Conservation (phyloP, 2,797 vertebrate species). For the Spinus pinus region DNA sequence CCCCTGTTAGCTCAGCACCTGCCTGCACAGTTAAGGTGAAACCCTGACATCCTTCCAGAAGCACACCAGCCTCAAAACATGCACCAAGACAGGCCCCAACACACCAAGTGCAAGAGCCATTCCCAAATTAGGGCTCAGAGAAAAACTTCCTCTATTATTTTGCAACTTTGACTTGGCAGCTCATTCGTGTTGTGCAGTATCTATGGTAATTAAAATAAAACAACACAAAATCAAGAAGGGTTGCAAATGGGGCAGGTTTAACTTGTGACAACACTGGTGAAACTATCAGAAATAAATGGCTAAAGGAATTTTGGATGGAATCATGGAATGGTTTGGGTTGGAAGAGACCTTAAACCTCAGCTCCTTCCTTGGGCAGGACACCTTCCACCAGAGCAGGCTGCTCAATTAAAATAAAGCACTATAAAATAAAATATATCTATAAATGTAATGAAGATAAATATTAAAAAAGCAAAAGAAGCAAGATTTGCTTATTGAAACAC, state of each 20-base stretch:
- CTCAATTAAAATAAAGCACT: not conserved
- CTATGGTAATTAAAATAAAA: not conserved
- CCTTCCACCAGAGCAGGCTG: not conserved
- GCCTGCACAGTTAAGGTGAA: not conserved
- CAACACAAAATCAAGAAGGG: not conserved
- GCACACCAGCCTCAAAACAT: not conserved
- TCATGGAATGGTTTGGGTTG: not conserved
- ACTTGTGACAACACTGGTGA: not conserved
- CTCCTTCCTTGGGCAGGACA: not conserved
- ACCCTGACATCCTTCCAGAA: not conserved
- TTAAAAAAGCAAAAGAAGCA: not conserved
- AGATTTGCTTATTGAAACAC: not conserved
- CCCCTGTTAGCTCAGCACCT: not conserved
- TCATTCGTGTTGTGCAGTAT: not conserved
- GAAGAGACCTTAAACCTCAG: not conserved
- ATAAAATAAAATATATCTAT: not conserved
- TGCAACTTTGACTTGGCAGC: constrained; percentile 5
- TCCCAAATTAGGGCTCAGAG: constrained; percentile 49
- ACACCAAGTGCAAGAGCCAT: not conserved
- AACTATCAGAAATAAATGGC: not conserved
- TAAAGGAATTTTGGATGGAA: not conserved
- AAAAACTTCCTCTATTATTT: not conserved
- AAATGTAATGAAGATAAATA: not conserved
- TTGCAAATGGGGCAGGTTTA: not conserved
- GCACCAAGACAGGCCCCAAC: not conserved